Evolutionary conservation across 92 coral and sea anemone genomes (phyloP).

Genomic region (Parazoanthus atlanticus): DNA sequence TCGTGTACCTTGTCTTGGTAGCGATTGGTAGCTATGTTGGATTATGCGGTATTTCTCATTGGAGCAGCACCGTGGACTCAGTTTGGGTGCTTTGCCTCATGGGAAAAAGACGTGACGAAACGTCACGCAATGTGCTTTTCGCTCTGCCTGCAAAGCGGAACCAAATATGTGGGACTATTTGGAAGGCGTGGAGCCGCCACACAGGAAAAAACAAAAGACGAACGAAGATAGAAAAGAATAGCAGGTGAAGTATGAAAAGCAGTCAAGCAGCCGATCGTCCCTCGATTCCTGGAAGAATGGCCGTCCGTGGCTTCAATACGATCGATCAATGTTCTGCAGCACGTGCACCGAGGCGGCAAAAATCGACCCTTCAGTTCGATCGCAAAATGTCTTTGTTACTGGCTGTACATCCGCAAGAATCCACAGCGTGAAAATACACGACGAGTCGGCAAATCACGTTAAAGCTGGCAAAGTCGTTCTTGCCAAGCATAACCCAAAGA

Average conservation of each 20-base stretch:
- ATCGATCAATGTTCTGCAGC: neutral
- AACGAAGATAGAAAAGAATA: constrained; percentile 11
- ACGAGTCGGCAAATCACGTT: constrained; percentile 31
- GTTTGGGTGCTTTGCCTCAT: neutral
- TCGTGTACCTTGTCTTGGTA: neutral
- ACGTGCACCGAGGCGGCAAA: constrained; percentile 6
- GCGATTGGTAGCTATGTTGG: neutral
- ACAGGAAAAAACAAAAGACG: constrained; percentile 13
- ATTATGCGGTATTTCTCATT: neutral
- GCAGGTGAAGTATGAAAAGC: constrained; percentile 3
- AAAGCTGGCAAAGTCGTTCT: constrained; percentile 17
- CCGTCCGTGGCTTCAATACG: constrained; percentile 7
- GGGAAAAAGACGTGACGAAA: neutral
- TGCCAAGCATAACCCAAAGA: constrained; percentile 15
- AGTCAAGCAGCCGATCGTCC: constrained; percentile 20
- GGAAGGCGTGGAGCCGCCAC: constrained; percentile 3
- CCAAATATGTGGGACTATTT: neutral
- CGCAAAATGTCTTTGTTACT: constrained; percentile 13
- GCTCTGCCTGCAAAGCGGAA: neutral
- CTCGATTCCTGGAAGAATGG: constrained; percentile 17
- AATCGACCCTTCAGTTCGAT: constrained; percentile 10
- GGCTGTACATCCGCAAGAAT: neutral
- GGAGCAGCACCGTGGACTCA: neutral
- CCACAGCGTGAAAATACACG: constrained; percentile 32
- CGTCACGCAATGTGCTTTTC: neutral